These are phyloP conservation scores for Saccostrea glomerata DNA, from an alignment of 1,140 invertebrate genomes.

Conservation along the genomic window DNA sequence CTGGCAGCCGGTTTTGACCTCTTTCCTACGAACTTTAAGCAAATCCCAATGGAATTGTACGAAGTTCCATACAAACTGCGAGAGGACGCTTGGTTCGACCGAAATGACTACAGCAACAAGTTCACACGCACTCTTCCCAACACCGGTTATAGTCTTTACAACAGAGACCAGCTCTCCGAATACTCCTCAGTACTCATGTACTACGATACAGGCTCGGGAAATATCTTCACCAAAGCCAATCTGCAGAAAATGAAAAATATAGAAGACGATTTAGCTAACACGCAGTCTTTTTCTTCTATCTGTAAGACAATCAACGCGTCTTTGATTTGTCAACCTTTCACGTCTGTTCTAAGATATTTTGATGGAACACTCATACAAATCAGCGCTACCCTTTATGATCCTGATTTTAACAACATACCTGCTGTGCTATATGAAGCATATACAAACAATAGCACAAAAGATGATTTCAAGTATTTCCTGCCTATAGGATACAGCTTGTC, in stretches of 20 bases:
- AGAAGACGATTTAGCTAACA: slow-evolving; percentile 36
- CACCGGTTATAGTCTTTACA: slow-evolving; percentile 9
- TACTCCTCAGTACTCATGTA: slow-evolving; percentile 42
- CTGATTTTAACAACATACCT: slow-evolving; percentile 55
- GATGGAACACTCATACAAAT: slow-evolving; percentile 55
- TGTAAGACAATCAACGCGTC: slow-evolving; percentile 43
- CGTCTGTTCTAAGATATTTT: slow-evolving; percentile 57
- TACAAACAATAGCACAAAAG: slow-evolving; percentile 43
- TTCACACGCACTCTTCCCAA: slow-evolving; percentile 25
- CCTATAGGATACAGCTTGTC: slow-evolving; percentile 48
- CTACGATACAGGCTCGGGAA: slow-evolving; percentile 47
- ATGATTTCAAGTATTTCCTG: slow-evolving; percentile 46
- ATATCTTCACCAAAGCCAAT: slow-evolving; percentile 48
- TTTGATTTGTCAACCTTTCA: slow-evolving; percentile 16
- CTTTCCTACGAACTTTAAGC: slow-evolving; percentile 53
- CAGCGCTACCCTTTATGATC: slow-evolving; percentile 56
- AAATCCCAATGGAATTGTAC: slow-evolving; percentile 51
- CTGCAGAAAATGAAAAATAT: slow-evolving; percentile 45
- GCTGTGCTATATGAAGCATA: slow-evolving; percentile 53
- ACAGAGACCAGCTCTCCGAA: slow-evolving; percentile 19
- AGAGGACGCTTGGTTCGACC: slow-evolving; percentile 46
- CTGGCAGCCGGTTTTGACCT: slow-evolving; percentile 41
- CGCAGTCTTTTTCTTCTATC: slow-evolving; percentile 4
- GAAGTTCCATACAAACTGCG: slow-evolving; percentile 50
- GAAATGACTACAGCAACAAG: slow-evolving; percentile 29